These are phyloP conservation scores for Xiphophorus hellerii DNA, from an alignment of 2,113 vertebrate genomes.

Conservation along the genomic window DNA sequence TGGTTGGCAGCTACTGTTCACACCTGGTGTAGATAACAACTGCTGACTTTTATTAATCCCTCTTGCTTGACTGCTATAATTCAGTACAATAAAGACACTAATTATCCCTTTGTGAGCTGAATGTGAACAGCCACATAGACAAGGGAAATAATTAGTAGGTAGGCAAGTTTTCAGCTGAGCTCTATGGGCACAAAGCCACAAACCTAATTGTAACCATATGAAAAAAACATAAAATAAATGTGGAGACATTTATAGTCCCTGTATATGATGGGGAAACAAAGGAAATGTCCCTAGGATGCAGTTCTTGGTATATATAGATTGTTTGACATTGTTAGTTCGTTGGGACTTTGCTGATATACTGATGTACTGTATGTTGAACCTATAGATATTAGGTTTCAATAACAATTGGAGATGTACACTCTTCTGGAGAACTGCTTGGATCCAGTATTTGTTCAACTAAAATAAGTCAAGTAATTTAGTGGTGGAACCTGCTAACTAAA, in stretches of 20 bases:
- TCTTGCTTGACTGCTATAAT: constrained; percentile 25
- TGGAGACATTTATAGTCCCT: background rate
- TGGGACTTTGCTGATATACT: too few relatives aligned
- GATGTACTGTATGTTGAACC: too few relatives aligned
- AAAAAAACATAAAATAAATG: background rate
- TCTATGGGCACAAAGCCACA: background rate
- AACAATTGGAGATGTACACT: too few relatives aligned
- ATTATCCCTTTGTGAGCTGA: constrained; percentile 33
- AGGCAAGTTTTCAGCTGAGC: constrained; percentile 12
- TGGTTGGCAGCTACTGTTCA: constrained; percentile 7
- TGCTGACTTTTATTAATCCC: constrained; percentile 43
- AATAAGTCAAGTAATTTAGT: background rate
- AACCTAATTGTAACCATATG: background rate
- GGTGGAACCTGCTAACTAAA: too few relatives aligned
- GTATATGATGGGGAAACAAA: background rate
- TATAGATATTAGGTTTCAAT: too few relatives aligned
- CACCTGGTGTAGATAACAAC: constrained; percentile 50
- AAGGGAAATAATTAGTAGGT: constrained; percentile 9
- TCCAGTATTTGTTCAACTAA: background rate
- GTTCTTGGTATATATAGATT: background rate
- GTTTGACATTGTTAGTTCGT: too few relatives aligned
- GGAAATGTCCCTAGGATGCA: background rate
- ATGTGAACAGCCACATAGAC: constrained; percentile 12
- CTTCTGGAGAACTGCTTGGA: background rate
- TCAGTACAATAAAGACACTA: constrained; percentile 36